These are phyloP conservation scores for Bubo bubo DNA, from an alignment of 2,113 vertebrate species.

Conservation along the genomic window DNA sequence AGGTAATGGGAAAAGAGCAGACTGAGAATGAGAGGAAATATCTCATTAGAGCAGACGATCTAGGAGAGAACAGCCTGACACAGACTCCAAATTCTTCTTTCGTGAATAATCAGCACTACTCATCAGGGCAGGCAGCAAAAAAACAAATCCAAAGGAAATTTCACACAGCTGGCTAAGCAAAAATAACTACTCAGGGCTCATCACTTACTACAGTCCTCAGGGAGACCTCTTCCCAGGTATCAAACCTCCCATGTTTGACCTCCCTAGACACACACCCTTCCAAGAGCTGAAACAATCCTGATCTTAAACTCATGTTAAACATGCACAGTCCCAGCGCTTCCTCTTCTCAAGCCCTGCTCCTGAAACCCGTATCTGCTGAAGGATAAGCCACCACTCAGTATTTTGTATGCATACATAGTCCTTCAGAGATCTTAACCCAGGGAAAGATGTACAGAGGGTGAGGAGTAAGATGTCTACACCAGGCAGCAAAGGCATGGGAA, in stretches of 20 bases:
- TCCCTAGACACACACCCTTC: neutral
- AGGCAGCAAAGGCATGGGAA: neutral
- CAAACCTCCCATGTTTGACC: neutral
- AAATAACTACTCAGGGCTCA: neutral
- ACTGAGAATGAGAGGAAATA: neutral
- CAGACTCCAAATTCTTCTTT: neutral
- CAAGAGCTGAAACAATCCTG: neutral
- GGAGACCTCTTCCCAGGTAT: neutral
- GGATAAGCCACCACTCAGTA: neutral
- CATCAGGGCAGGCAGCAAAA: neutral
- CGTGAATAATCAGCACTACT: neutral
- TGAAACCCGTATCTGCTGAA: neutral
- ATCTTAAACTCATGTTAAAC: neutral
- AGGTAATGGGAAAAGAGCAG: neutral
- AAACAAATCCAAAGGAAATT: neutral
- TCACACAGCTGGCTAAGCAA: neutral
- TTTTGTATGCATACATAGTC: neutral
- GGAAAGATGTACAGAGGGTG: neutral
- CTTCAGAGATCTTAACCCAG: neutral
- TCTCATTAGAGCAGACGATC: slow-evolving; percentile 4
- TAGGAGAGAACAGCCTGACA: neutral
- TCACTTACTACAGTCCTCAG: neutral
- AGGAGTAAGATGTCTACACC: neutral
- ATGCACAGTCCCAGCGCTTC: neutral
- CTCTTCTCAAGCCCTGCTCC: neutral